Conservation (phyloP, 2,888 invertebrate species). For the Metallyticus violacea region DNA sequence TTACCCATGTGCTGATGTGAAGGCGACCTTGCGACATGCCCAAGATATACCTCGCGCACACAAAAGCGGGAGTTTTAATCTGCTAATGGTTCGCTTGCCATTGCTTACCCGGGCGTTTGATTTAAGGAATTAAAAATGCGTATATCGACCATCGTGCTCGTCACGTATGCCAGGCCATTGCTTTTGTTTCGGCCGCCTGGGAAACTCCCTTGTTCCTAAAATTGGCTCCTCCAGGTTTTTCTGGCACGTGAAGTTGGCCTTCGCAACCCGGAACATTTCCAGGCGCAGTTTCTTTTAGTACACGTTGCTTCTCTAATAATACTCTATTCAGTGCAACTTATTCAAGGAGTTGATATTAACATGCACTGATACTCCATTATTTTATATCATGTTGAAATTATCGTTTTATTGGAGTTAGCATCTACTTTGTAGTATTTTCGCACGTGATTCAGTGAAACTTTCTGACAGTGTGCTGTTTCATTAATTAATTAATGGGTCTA, state of each 20-base stretch:
- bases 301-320: no score
- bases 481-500: background rate
- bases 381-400: no score
- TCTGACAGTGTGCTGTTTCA: background rate
- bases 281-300: background rate
- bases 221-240: background rate
- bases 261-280: background rate
- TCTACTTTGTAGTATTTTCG: background rate
- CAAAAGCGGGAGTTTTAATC: background rate
- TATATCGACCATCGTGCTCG: background rate
- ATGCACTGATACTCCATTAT: no score
- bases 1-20: no score
- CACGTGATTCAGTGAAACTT: background rate
- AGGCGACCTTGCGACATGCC: no score
- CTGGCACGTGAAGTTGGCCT: background rate
- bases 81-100: background rate
- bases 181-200: background rate
- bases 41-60: background rate
- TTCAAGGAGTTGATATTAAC: no score
- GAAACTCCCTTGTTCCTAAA: background rate
- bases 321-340: no score
- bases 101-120: background rate
- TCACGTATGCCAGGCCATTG: background rate
- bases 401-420: background rate
- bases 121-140: background rate